A percentile compares a stretch with the other conserved stretches of the same genome.
phyloP scores from a whole-genome alignment of 1,140 invertebrate genomes.

The Brachionus asplanchnoidis region DNA sequence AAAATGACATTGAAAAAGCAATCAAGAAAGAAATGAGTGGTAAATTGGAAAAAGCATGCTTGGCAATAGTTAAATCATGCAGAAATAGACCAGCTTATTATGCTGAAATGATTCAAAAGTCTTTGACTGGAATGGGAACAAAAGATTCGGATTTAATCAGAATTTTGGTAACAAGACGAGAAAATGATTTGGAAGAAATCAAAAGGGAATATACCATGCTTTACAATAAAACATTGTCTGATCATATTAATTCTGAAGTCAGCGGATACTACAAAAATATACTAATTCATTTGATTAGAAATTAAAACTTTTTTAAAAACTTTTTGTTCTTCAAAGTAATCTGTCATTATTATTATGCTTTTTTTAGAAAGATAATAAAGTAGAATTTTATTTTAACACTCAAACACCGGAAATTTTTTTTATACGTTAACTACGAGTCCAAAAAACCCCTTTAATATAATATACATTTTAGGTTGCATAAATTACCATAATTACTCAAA shows the following conservation, averaged over 20 bases:
- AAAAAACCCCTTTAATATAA: too few species aligned
- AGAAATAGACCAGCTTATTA: slow-evolving; percentile 28
- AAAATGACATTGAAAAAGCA: slow-evolving; percentile 1
- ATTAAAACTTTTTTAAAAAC: neutral
- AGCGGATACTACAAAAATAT: slow-evolving; percentile 48
- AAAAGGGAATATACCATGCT: slow-evolving; percentile 52
- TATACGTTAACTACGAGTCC: too few species aligned
- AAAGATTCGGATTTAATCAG: slow-evolving; percentile 38
- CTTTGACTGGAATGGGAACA: neutral
- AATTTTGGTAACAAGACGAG: slow-evolving; percentile 1
- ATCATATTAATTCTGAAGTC: slow-evolving; percentile 50
- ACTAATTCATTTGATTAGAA: neutral
- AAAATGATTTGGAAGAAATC: slow-evolving; percentile 54
- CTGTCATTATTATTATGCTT: neutral
- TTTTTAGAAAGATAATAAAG: neutral
- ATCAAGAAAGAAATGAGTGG: slow-evolving; percentile 32
- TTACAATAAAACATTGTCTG: slow-evolving; percentile 46
- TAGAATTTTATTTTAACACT: too few species aligned
- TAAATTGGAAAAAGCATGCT: slow-evolving; percentile 17
- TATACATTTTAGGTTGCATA: too few species aligned
- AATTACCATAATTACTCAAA: too few species aligned
- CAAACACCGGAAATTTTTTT: too few species aligned
- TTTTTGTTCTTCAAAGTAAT: neutral
- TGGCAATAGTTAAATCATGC: slow-evolving; percentile 6
- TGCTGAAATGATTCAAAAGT: neutral